Evolutionary conservation across 2,113 vertebrate species (phyloP).

Genomic region (Colinus virginianus): DNA sequence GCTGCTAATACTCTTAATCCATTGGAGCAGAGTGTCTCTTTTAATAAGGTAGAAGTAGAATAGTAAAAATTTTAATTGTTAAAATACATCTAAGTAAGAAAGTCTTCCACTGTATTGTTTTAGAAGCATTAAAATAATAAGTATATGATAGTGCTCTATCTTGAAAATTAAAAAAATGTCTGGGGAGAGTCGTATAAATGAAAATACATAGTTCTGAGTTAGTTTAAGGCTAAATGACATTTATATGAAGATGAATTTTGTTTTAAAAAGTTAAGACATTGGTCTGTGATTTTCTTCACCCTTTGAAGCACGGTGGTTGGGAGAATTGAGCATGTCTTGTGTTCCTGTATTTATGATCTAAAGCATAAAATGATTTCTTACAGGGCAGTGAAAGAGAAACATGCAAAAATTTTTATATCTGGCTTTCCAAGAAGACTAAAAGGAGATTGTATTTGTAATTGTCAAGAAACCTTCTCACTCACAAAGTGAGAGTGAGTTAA

Average conservation of each 20-base stretch:
- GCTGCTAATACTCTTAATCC: constrained; percentile 94
- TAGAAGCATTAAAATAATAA: neutral
- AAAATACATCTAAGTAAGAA: neutral
- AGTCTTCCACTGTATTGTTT: neutral
- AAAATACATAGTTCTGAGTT: neutral
- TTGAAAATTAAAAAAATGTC: neutral
- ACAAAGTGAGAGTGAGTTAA: neutral
- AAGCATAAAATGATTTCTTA: neutral
- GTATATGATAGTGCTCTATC: neutral
- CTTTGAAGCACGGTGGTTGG: neutral
- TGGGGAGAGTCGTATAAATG: neutral
- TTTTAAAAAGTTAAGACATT: neutral
- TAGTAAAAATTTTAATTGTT: neutral
- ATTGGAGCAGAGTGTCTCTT: constrained; percentile 93
- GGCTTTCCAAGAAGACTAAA: neutral
- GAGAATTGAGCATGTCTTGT: neutral
- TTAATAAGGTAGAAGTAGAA: constrained; percentile 90
- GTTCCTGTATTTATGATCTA: neutral
- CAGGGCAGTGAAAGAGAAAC: neutral
- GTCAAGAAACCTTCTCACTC: neutral
- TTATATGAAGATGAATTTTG: neutral
- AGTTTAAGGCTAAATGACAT: neutral
- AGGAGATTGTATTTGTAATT: neutral
- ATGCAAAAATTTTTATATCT: neutral
- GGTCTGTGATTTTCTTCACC: neutral